These are phyloP conservation scores for Setipinna tenuifilis DNA, from an alignment of 2,797 vertebrate genomes.

Conservation along the genomic window DNA sequence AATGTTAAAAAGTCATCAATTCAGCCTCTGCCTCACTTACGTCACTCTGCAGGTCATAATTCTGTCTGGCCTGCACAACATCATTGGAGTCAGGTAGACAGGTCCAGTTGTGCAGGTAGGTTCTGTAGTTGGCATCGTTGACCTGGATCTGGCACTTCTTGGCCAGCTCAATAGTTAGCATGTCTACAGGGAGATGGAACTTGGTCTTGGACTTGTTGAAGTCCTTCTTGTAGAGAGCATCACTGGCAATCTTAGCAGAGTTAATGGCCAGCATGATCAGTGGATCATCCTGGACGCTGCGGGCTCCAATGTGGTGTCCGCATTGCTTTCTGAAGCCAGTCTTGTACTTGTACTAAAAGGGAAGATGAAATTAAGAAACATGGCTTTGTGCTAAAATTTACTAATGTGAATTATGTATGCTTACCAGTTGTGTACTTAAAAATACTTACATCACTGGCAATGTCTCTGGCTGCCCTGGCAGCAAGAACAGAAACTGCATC, in stretches of 20 bases:
- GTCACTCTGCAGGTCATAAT: too few relatives aligned
- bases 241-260: conserved; percentile 85
- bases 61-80: conserved; percentile 73
- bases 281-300: conserved; percentile 85
- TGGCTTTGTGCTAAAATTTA: background rate
- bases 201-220: conserved; percentile 92
- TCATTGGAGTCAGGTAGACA: conserved; percentile 88
- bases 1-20: background rate
- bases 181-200: conserved; percentile 82
- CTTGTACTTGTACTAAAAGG: conserved; percentile 75
- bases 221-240: conserved; percentile 81
- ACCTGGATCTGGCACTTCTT: conserved; percentile 86
- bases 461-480: conserved; percentile 83
- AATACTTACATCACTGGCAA: conserved; percentile 81
- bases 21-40: background rate
- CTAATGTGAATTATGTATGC: background rate
- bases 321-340: conserved; percentile 86
- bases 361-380: background rate
- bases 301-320: conserved; percentile 91
- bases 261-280: conserved; percentile 82
- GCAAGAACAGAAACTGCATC: conserved; percentile 82
- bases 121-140: conserved; percentile 84
- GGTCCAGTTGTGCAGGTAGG: conserved; percentile 84
- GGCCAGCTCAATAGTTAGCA: conserved; percentile 84
- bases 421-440: background rate